Percentiles rank a stretch among this genome's conserved stretches.
phyloP scores from a whole-genome alignment of 2,797 vertebrate genomes.

The Danio kyathit region DNA sequence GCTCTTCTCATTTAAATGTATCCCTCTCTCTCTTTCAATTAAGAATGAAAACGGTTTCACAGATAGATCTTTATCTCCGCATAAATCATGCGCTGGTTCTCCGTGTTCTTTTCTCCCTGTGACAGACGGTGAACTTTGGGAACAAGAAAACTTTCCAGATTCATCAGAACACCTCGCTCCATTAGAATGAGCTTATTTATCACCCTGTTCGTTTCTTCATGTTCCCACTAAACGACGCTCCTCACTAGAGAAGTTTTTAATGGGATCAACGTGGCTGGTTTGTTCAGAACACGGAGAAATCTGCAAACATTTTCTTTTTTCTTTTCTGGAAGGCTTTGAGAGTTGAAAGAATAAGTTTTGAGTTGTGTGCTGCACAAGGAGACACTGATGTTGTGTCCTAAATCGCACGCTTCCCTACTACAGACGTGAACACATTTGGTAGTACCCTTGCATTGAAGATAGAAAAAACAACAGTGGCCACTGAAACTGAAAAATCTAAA shows the following conservation, averaged over 20 bases:
- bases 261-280: slow-evolving; percentile 1
- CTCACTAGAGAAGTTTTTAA: slow-evolving; percentile 3
- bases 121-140: slow-evolving; percentile 3
- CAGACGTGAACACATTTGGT: too few species aligned
- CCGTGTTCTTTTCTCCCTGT: slow-evolving; percentile 20
- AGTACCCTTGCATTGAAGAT: too few species aligned
- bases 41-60: background rate
- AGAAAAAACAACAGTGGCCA: too few species aligned
- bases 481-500: too few species aligned
- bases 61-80: background rate
- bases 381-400: too few species aligned
- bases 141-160: slow-evolving; percentile 16
- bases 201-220: slow-evolving; percentile 1
- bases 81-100: slow-evolving; percentile 17
- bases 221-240: background rate
- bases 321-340: background rate
- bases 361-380: background rate
- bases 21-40: background rate
- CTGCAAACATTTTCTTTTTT: slow-evolving; percentile 22
- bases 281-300: slow-evolving; percentile 38
- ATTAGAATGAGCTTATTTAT: slow-evolving; percentile 20
- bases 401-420: too few species aligned
- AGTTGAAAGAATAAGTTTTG: background rate
- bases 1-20: background rate
- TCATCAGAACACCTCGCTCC: slow-evolving; percentile 38